Conservation (phyloP, 2,113 vertebrate species). For the Thalassoma bifasciatum region DNA sequence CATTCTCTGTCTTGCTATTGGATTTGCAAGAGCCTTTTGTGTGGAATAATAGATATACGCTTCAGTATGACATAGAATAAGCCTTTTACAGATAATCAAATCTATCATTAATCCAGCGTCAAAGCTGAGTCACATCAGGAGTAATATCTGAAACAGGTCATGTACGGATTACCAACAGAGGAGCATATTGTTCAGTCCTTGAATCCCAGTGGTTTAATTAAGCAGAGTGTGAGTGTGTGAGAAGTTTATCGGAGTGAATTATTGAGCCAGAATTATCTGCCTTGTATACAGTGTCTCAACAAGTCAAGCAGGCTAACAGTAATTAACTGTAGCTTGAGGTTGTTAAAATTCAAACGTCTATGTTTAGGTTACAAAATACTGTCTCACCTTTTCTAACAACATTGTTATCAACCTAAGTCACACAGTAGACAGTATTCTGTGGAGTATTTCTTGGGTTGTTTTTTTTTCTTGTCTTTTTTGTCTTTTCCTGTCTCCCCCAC, state of each 20-base stretch:
- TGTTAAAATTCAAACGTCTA: conserved; percentile 21
- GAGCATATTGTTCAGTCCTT: conserved; percentile 36
- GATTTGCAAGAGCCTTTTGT: neutral
- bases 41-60: neutral
- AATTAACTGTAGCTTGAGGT: conserved; percentile 53
- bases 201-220: conserved; percentile 71
- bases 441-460: conserved; percentile 50
- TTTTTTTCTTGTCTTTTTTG: conserved; percentile 15
- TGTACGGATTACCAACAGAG: conserved; percentile 24
- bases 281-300: conserved; percentile 49
- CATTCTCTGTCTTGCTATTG: neutral
- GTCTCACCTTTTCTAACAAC: conserved; percentile 38
- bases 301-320: conserved; percentile 57
- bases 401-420: conserved; percentile 45
- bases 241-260: conserved; percentile 64
- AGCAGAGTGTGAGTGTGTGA: conserved; percentile 37
- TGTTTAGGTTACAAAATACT: conserved; percentile 26
- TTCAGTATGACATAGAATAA: neutral
- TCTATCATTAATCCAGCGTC: neutral
- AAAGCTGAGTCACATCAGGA: neutral
- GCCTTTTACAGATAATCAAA: neutral
- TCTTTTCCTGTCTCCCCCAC: conserved; percentile 23
- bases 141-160: conserved; percentile 6
- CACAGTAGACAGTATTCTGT: conserved; percentile 69
- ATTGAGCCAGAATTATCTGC: conserved; percentile 59